phyloP scores from a whole-genome alignment of 2,797 vertebrate genomes.

The Euphonia xanthogaster region DNA sequence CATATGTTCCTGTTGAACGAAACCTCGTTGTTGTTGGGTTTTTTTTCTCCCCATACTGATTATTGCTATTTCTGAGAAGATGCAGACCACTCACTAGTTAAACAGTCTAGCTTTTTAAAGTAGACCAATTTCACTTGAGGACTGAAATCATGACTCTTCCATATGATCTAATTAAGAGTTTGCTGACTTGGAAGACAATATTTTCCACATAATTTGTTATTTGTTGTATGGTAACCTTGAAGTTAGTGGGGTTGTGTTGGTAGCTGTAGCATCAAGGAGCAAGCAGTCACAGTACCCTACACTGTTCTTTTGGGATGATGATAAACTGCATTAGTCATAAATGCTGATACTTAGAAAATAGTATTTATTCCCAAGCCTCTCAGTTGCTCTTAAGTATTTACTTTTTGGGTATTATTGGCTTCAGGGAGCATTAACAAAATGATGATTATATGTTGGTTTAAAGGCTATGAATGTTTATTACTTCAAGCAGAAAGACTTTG shows the following conservation, averaged over 20 bases:
- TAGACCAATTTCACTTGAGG: neutral
- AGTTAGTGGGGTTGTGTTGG: neutral
- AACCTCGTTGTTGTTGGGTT: fast-evolving
- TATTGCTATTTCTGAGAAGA: neutral
- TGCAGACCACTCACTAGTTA: neutral
- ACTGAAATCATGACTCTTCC: neutral
- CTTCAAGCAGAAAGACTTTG: neutral
- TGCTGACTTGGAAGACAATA: neutral
- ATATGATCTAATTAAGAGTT: neutral
- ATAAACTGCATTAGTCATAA: neutral
- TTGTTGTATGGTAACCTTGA: neutral
- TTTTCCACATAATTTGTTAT: neutral
- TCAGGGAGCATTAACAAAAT: conserved; percentile 1
- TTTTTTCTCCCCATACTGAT: neutral
- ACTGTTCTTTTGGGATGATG: neutral
- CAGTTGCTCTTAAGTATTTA: neutral
- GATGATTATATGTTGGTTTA: neutral
- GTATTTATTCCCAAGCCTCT: conserved; percentile 1
- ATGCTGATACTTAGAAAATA: neutral
- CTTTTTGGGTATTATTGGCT: conserved; percentile 1
- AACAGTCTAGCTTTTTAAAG: neutral
- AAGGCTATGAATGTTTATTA: conserved; percentile 12
- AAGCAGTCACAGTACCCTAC: neutral
- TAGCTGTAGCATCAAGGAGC: neutral
- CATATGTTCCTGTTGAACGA: neutral